Evolutionary conservation across 2,888 invertebrate species (phyloP).

Genomic region (Rhagophthalmus giganteus): DNA sequence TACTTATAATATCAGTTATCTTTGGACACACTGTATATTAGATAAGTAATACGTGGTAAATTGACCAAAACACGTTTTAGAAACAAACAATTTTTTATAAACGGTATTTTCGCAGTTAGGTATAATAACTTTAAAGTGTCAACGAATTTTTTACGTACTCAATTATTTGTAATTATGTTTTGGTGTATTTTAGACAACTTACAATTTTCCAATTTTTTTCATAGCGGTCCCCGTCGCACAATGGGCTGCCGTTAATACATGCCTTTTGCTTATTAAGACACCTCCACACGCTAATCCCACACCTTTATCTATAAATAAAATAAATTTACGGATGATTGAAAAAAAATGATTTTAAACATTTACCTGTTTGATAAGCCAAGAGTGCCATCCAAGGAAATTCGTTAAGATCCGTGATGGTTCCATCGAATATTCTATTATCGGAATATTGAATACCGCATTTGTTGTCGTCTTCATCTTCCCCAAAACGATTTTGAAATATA

Average conservation of each 20-base stretch:
- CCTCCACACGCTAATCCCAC: conserved; percentile 48
- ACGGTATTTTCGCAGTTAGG: too few species aligned
- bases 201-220: conserved; percentile 37
- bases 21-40: too few species aligned
- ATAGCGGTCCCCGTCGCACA: conserved; percentile 41
- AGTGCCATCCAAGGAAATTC: conserved; percentile 50
- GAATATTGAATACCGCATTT: conserved; percentile 62
- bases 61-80: too few species aligned
- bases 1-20: too few species aligned
- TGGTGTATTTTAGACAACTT: conserved; percentile 28
- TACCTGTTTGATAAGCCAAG: conserved; percentile 28
- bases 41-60: too few species aligned
- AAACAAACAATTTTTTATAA: too few species aligned
- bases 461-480: conserved; percentile 24
- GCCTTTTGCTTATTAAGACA: conserved; percentile 45
- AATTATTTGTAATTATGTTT: background rate
- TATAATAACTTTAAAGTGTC: too few species aligned
- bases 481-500: background rate
- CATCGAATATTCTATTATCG: conserved; percentile 65
- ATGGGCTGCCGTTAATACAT: conserved; percentile 53
- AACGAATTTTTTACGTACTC: background rate
- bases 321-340: background rate
- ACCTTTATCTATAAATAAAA: conserved; percentile 14
- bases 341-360: background rate
- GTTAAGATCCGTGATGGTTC: conserved; percentile 59